Evolutionary conservation across 1,140 invertebrate species (phyloP).

Genomic region (Glomeris maerens): DNA sequence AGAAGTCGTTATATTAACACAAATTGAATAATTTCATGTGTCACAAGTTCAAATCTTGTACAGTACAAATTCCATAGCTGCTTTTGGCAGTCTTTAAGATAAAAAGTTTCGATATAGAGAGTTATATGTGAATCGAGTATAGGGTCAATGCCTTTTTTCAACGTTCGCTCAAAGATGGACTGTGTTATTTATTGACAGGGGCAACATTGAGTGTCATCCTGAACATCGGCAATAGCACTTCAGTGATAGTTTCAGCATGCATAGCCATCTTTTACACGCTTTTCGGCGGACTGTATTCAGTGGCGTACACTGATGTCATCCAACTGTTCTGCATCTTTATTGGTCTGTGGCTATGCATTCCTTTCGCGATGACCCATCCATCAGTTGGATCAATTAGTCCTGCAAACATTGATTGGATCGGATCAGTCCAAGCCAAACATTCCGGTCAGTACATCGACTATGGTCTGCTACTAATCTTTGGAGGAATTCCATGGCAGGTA

Average conservation of each 20-base stretch:
- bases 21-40: too few species aligned
- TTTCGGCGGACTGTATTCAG: constrained; percentile 92
- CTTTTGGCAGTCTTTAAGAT: too few species aligned
- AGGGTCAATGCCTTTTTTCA: too few species aligned
- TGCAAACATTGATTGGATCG: constrained; percentile 82
- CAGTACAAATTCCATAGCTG: too few species aligned
- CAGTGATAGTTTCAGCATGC: constrained; percentile 85
- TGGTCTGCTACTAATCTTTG: constrained; percentile 80
- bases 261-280: constrained; percentile 96
- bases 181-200: constrained; percentile 37
- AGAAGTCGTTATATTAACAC: too few species aligned
- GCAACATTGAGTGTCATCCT: constrained; percentile 92
- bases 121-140: too few species aligned
- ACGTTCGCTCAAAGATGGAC: too few species aligned
- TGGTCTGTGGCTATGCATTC: constrained; percentile 95
- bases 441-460: constrained; percentile 79
- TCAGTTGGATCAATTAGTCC: constrained; percentile 60
- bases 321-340: constrained; percentile 98
- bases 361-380: constrained; percentile 78
- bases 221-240: constrained; percentile 79
- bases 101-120: too few species aligned
- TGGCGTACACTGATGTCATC: constrained; percentile 97
- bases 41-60: too few species aligned
- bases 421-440: constrained; percentile 51
- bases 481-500: constrained; percentile 96